Evolutionary conservation across 2,797 vertebrate genomes (phyloP).

Genomic region (Ptychobarbus kaznakovi): DNA sequence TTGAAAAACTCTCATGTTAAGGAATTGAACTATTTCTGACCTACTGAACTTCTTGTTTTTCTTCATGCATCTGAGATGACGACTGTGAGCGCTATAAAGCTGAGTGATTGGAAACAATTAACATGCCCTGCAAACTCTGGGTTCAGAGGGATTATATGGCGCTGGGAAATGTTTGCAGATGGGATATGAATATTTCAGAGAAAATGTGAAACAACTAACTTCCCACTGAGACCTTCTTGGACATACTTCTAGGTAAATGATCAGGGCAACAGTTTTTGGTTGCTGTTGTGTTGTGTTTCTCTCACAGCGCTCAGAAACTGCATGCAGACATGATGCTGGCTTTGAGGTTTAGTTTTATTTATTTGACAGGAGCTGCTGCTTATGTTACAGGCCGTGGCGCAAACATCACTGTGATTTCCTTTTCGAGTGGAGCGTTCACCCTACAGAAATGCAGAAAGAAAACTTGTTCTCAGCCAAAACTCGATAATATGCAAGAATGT

Average conservation of each 20-base stretch:
- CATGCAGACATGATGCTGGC: slow-evolving; percentile 25
- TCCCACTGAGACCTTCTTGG: slow-evolving; percentile 21
- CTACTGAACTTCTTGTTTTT: slow-evolving; percentile 53
- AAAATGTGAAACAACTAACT: slow-evolving; percentile 46
- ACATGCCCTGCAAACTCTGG: background rate
- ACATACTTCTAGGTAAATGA: slow-evolving; percentile 26
- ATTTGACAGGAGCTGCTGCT: slow-evolving; percentile 48
- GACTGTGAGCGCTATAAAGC: slow-evolving; percentile 28
- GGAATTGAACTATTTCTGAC: slow-evolving; percentile 58
- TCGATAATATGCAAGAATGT: background rate
- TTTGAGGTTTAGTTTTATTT: slow-evolving; percentile 54
- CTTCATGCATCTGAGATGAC: slow-evolving; percentile 41
- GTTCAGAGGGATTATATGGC: slow-evolving; percentile 17
- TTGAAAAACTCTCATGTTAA: slow-evolving; percentile 46
- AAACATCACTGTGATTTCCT: slow-evolving; percentile 8
- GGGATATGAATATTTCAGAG: slow-evolving; percentile 40
- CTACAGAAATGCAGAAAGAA: background rate
- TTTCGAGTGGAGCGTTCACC: slow-evolving; percentile 16
- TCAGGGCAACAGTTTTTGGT: slow-evolving; percentile 7
- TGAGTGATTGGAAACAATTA: slow-evolving; percentile 44
- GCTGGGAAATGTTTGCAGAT: slow-evolving; percentile 38
- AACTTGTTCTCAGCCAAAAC: background rate
- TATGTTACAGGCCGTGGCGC: background rate
- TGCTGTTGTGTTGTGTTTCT: slow-evolving; percentile 22
- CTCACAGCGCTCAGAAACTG: background rate